Evolutionary conservation across 2,113 vertebrate species (phyloP).

Genomic region (Heterochromis multidens): DNA sequence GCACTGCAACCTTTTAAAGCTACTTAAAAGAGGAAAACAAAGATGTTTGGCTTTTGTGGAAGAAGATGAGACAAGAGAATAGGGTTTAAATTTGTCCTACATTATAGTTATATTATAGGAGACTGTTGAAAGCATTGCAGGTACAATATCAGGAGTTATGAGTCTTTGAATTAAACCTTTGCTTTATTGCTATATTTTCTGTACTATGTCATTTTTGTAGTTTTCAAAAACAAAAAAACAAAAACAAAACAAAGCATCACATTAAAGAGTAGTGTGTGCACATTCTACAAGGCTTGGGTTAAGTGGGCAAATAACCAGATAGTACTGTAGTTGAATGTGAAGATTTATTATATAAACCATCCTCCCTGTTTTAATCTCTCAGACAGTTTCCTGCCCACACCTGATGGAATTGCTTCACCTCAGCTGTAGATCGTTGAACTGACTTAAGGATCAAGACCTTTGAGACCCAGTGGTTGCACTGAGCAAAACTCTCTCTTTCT

Average conservation of each 20-base stretch:
- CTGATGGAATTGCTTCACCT: slow-evolving; percentile 38
- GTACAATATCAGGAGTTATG: background rate
- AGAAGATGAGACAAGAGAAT: background rate
- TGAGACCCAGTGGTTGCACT: background rate
- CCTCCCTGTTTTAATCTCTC: slow-evolving; percentile 32
- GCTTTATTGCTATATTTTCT: background rate
- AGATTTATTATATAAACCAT: slow-evolving; percentile 11
- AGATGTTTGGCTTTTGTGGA: background rate
- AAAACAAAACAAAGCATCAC: background rate
- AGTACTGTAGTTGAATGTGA: background rate
- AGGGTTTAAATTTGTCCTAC: background rate
- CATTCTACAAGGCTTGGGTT: background rate
- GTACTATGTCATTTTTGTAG: background rate
- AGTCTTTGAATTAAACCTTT: background rate
- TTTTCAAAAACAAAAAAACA: background rate
- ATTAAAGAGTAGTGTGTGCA: background rate
- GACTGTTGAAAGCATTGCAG: background rate
- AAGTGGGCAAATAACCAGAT: slow-evolving; percentile 18
- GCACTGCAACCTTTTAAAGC: background rate
- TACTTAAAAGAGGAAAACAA: background rate
- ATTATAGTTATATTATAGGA: background rate
- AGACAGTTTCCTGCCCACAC: slow-evolving; percentile 15
- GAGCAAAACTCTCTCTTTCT: background rate
- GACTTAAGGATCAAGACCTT: slow-evolving; percentile 26
- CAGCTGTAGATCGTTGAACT: slow-evolving; percentile 20